Evolutionary conservation across 2,113 vertebrate genomes (phyloP), one percentile per base, ranked within the genome.

Genomic region (Eulemur rufifrons): DNA sequence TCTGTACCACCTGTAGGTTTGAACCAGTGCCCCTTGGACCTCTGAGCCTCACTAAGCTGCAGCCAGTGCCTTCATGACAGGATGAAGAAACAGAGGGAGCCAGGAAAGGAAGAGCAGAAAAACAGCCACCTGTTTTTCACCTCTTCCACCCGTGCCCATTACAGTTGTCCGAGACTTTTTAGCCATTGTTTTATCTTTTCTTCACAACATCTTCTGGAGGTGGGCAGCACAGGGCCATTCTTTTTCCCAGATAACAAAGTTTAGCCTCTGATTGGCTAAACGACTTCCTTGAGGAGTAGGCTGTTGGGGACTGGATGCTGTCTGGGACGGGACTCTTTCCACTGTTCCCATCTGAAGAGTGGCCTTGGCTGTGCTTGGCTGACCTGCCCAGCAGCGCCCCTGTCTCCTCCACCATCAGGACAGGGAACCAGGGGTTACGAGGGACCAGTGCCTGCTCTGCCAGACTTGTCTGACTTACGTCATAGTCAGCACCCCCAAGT

Each of bases 401-500:
- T 14, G 5, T n/a, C 88, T 59, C n/a, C 29, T 45, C 45, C 34
- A 13, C 15, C 0, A 17, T 54, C 54, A 82, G 69, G 34, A 80
- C 5, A 27, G 42, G 74, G 39, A 54, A 18, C 42, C 29, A 23
- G 42, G 45, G 50, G 12, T 1, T 45, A 2, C 52, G 4, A 10
- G 42, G 39, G 29, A 17, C 39, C 59, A 76, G 21, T 13, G 50
- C 21, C 86, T 73, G 18, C n/a, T 12, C 32, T 39, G 32, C 47
- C 23, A 37, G 52, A 14, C 39, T 0, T 23, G 15, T 78, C 17
- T 29, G 39, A 34, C 61, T 3, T 4, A 0, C 1, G 12, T 86
- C 34, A 10, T 7, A 2, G 8, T 39, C 45, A 2, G 0, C 25
- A 68, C 5, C 39, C 6, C n/a, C 63, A 42, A 17, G 8, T 23